These are phyloP conservation scores for Paraplagusia blochii DNA, from an alignment of 2,113 vertebrate genomes.

Conservation along the genomic window DNA sequence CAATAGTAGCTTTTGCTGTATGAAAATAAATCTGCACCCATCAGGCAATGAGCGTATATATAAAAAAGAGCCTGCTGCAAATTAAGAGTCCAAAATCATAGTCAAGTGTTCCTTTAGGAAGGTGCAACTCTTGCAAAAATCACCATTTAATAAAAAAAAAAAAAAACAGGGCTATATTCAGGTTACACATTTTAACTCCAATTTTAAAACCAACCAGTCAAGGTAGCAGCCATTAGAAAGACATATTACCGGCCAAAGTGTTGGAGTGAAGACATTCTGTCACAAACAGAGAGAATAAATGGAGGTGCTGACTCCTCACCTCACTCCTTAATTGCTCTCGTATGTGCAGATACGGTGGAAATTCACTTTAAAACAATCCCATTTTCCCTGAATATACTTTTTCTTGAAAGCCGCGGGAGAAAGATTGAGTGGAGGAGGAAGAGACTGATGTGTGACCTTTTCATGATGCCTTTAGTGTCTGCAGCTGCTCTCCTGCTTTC, in stretches of 20 bases:
- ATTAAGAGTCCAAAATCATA: too few relatives aligned
- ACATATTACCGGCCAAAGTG: constrained; percentile 12
- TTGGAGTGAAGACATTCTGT: constrained; percentile 35
- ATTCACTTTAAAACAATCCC: constrained; percentile 19
- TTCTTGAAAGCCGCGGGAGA: constrained; percentile 30
- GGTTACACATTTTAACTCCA: constrained; percentile 35
- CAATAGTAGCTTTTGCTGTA: too few relatives aligned
- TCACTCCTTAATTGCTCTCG: constrained; percentile 21
- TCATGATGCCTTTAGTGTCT: constrained; percentile 29
- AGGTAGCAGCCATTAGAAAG: constrained; percentile 44
- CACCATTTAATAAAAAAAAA: too few relatives aligned
- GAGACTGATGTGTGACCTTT: constrained; percentile 53
- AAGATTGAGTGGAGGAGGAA: constrained; percentile 26
- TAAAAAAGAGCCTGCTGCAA: too few relatives aligned
- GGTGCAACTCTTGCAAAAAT: too few relatives aligned
- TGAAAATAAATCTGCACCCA: too few relatives aligned
- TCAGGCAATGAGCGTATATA: too few relatives aligned
- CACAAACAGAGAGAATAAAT: constrained; percentile 50
- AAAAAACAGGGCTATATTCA: neutral
- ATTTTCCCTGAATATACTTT: constrained; percentile 35
- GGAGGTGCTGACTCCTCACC: constrained; percentile 49
- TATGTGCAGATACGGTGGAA: constrained; percentile 42
- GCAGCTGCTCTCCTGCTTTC: constrained; percentile 23
- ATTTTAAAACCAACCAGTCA: constrained; percentile 32
- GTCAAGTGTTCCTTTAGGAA: too few relatives aligned